phyloP scores from a whole-genome alignment of 2,888 invertebrate species.

The Eupithecia centaureata region DNA sequence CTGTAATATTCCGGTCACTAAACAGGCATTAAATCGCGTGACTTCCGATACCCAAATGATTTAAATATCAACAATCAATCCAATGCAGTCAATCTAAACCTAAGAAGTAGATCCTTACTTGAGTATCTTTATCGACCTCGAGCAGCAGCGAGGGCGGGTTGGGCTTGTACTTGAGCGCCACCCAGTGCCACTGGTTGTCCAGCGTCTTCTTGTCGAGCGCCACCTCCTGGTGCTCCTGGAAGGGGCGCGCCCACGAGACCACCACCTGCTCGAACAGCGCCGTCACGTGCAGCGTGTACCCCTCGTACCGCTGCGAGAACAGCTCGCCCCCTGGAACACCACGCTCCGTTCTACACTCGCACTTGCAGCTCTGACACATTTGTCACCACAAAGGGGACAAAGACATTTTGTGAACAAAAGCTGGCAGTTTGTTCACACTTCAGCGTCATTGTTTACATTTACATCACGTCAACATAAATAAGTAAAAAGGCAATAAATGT shows the following conservation, averaged over 20 bases:
- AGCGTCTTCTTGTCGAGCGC: constrained; percentile 87
- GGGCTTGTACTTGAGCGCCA: constrained; percentile 85
- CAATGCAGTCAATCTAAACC: not conserved
- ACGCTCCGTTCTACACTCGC: not conserved
- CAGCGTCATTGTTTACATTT: constrained; percentile 2
- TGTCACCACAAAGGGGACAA: not conserved
- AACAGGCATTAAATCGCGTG: not conserved
- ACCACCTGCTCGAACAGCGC: constrained; percentile 85
- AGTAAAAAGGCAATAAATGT: not conserved
- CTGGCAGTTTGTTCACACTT: not conserved
- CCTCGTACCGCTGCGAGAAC: constrained; percentile 87
- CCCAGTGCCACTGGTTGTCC: constrained; percentile 92
- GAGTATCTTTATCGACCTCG: constrained; percentile 71
- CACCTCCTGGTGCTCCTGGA: constrained; percentile 83
- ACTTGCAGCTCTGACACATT: not conserved
- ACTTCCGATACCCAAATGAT: not conserved
- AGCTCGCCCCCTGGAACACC: constrained; percentile 85
- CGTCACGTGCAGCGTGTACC: constrained; percentile 85
- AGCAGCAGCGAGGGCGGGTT: constrained; percentile 73
- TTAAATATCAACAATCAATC: not conserved
- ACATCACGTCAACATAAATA: constrained; percentile 16
- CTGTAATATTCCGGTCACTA: not conserved
- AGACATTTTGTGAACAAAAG: not conserved
- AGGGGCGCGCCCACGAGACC: constrained; percentile 83
- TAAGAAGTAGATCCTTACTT: constrained; percentile 54